A percentile compares a stretch with the other conserved stretches of the same genome.
These are phyloP conservation scores for Anoura caudifer DNA, from an alignment of 2,113 vertebrate genomes.

Conservation along the genomic window DNA sequence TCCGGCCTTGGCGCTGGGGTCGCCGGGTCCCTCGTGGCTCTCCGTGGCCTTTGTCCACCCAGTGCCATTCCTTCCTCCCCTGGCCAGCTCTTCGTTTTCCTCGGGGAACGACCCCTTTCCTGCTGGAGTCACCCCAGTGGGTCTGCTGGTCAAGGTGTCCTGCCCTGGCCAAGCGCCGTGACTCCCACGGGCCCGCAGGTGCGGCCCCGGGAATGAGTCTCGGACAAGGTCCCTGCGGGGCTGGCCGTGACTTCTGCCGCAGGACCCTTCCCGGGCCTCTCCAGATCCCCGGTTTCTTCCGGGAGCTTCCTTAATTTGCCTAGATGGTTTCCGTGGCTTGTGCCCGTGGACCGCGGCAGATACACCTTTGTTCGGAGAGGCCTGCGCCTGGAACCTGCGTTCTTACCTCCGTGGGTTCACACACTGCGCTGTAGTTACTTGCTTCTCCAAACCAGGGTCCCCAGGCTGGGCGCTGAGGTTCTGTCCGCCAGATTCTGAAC, in stretches of 20 bases:
- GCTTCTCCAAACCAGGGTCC: neutral
- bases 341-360: rapidly evolving
- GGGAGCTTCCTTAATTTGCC: neutral
- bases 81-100: too few relatives aligned
- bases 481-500: neutral
- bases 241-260: rapidly evolving
- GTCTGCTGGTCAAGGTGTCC: neutral
- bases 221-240: neutral
- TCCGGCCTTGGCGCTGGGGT: too few relatives aligned
- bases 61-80: too few relatives aligned
- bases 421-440: neutral
- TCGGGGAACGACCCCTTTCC: neutral
- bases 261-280: rapidly evolving
- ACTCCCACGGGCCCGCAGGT: rapidly evolving
- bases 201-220: neutral
- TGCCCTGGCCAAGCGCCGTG: neutral
- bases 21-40: neutral
- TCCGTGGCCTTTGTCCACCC: neutral
- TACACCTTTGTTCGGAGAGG: rapidly evolving
- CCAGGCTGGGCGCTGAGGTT: rapidly evolving
- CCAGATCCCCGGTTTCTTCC: neutral
- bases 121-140: rapidly evolving
- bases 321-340: neutral
- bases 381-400: rapidly evolving
- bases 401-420: neutral